phyloP scores from a whole-genome alignment of 2,797 vertebrate genomes.

The Galaxias olidus region DNA sequence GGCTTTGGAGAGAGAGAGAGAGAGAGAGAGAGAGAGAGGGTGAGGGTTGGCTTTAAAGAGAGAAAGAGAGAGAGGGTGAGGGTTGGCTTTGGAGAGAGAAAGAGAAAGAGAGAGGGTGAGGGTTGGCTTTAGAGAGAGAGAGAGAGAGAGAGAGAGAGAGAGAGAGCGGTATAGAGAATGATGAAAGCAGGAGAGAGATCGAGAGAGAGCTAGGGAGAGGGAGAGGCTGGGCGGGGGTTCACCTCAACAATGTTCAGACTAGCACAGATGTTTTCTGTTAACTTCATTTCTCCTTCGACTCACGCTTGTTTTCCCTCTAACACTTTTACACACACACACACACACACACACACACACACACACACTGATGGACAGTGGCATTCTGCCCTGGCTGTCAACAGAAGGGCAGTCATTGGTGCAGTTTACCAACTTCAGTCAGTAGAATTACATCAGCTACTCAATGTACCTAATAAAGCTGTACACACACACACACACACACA shows the following conservation, averaged over 20 bases:
- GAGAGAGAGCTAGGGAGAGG: neutral
- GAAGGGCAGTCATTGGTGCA: no score
- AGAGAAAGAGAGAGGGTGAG: neutral
- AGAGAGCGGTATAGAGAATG: neutral
- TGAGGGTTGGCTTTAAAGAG: neutral
- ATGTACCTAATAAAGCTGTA: neutral
- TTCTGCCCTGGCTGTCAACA: no score
- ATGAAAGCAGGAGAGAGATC: neutral
- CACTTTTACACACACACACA: neutral
- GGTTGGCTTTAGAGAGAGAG: neutral
- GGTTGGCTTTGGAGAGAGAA: neutral
- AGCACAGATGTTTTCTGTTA: slow-evolving; percentile 11
- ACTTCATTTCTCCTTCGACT: neutral
- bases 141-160: neutral
- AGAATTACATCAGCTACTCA: neutral
- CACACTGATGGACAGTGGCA: no score
- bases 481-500: no score
- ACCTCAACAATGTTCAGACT: neutral
- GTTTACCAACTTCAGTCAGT: no score
- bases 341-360: neutral
- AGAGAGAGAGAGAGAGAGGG: no score
- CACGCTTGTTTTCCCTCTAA: neutral
- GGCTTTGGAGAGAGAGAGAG: slow-evolving; percentile 2
- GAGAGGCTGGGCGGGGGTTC: no score
- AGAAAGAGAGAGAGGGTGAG: neutral